phyloP scores from a whole-genome alignment of 2,797 vertebrate species.

The Acanthiza pusilla region DNA sequence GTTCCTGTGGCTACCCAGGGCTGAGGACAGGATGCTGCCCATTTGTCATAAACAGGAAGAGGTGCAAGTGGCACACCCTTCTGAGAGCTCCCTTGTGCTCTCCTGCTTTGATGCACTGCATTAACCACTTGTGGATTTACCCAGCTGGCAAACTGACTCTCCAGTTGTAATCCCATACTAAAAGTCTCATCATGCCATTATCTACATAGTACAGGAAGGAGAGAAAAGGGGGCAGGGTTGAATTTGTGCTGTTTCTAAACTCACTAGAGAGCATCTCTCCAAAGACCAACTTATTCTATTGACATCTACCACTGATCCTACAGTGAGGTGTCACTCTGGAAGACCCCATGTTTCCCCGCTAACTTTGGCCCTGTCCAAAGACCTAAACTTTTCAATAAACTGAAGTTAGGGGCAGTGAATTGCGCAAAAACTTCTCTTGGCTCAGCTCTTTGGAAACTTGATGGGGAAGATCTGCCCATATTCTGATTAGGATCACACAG shows the following conservation, averaged over 20 bases:
- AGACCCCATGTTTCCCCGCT: neutral
- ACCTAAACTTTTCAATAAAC: neutral
- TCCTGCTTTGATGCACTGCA: neutral
- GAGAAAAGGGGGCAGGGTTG: neutral
- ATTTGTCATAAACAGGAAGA: neutral
- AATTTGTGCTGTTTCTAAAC: neutral
- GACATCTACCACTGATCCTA: neutral
- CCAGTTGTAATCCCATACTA: neutral
- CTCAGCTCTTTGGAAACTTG: neutral
- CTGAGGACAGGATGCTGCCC: neutral
- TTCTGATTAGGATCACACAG: neutral
- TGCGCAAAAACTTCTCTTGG: neutral
- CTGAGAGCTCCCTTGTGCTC: neutral
- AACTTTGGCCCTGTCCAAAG: neutral
- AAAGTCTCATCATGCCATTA: neutral
- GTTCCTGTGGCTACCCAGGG: neutral
- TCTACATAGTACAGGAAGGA: neutral
- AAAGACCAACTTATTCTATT: neutral
- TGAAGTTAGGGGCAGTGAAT: neutral
- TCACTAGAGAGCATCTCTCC: neutral
- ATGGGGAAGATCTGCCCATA: neutral
- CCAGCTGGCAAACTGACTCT: neutral
- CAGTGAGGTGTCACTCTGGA: neutral
- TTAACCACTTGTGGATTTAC: neutral
- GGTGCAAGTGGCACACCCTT: rapidly evolving